phyloP scores from a whole-genome alignment of 2,113 vertebrate genomes.

The Kobus ellipsiprymnus region DNA sequence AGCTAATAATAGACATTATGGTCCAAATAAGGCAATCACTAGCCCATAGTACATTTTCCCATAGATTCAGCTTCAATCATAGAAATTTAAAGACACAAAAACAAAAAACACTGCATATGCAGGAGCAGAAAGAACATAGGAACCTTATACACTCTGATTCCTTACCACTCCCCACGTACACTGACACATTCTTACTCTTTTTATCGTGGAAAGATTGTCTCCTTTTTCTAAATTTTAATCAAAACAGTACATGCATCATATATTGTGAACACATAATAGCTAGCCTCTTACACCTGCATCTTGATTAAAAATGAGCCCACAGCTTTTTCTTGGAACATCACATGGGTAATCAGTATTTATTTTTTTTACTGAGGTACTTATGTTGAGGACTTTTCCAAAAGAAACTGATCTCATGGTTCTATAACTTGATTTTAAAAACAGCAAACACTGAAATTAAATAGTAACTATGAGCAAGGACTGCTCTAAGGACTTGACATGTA shows the following conservation, averaged over 20 bases:
- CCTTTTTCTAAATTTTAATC: background rate
- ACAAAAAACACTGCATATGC: background rate
- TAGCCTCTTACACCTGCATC: background rate
- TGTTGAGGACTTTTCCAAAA: background rate
- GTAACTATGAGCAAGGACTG: background rate
- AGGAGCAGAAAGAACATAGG: background rate
- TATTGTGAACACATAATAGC: background rate
- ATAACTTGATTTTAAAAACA: background rate
- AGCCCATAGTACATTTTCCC: background rate
- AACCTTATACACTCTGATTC: background rate
- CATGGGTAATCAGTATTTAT: background rate
- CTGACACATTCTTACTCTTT: background rate
- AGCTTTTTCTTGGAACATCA: background rate
- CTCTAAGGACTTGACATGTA: background rate
- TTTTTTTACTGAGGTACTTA: background rate
- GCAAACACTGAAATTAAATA: background rate
- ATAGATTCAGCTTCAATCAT: background rate
- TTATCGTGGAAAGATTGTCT: background rate
- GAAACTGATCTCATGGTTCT: background rate
- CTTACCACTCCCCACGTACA: background rate
- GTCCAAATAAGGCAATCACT: background rate
- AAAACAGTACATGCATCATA: background rate
- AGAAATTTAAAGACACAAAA: background rate
- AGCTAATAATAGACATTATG: background rate
- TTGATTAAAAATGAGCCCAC: background rate